phyloP scores from a whole-genome alignment of 35 echinoderm and acorn worm species.

The Eucidaris tribuloides region DNA sequence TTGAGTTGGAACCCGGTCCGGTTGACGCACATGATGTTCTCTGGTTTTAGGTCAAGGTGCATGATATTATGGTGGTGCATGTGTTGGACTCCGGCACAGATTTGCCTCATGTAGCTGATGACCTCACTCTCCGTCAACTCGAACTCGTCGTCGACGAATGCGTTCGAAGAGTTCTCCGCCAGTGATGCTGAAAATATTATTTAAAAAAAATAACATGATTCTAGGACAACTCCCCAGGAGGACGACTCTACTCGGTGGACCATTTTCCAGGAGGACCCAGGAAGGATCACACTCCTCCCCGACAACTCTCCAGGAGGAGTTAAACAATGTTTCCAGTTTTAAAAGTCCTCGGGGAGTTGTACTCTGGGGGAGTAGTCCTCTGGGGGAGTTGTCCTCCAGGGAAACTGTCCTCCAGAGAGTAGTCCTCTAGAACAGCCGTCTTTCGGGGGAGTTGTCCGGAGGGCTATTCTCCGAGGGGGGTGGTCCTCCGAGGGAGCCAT shows the following conservation, averaged over 20 bases:
- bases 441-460: too few relatives aligned
- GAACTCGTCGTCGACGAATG: slow-evolving; percentile 65
- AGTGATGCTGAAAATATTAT: slow-evolving; percentile 33
- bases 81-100: slow-evolving; percentile 71
- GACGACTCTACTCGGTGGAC: too few relatives aligned
- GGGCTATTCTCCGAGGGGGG: too few relatives aligned
- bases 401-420: too few relatives aligned
- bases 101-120: slow-evolving; percentile 76
- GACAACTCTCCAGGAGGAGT: not conserved
- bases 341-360: not conserved
- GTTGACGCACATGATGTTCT: slow-evolving; percentile 83
- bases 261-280: not conserved
- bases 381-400: too few relatives aligned
- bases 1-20: slow-evolving; percentile 63
- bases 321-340: not conserved
- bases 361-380: not conserved
- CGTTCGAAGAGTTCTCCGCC: slow-evolving; percentile 88
- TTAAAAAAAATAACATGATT: not conserved
- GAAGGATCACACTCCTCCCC: not conserved
- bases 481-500: too few relatives aligned
- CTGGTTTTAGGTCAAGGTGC: slow-evolving; percentile 87
- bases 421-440: too few relatives aligned
- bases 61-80: slow-evolving; percentile 71
- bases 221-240: not conserved
- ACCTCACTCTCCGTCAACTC: slow-evolving; percentile 68